Conservation (phyloP, 1,140 invertebrate genomes). For the Phymastichus coffea region DNA sequence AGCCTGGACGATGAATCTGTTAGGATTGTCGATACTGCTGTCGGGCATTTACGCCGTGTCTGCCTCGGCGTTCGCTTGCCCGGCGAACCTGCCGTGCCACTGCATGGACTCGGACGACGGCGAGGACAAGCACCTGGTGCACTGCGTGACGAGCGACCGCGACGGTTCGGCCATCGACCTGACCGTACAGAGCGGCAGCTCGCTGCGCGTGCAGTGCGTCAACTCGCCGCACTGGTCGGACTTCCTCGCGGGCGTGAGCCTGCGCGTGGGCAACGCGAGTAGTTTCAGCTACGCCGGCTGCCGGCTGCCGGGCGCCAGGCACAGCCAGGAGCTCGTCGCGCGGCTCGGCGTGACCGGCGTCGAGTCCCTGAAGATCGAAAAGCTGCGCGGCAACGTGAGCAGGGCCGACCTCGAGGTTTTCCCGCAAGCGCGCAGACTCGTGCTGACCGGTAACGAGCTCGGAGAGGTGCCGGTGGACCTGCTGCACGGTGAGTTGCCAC, state of each 20-base stretch:
- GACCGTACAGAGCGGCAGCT: not conserved
- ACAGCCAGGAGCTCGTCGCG: not conserved
- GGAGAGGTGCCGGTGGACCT: not conserved
- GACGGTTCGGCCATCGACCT: not conserved
- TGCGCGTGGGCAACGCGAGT: not conserved
- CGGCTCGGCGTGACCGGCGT: not conserved
- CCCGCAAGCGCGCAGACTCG: not conserved
- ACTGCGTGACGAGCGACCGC: not conserved
- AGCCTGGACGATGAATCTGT: not conserved
- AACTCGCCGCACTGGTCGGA: not conserved
- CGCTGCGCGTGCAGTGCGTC: not conserved
- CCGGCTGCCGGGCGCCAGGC: not conserved
- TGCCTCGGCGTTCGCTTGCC: not conserved
- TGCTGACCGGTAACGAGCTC: not conserved
- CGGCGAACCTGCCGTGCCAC: not conserved
- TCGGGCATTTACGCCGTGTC: not conserved
- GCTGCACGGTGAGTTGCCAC: not conserved
- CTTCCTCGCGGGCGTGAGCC: not conserved
- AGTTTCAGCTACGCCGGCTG: not conserved
- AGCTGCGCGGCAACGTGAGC: not conserved
- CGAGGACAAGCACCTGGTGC: not conserved
- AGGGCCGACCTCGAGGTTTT: not conserved
- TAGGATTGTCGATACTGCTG: not conserved
- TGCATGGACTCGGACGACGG: not conserved
- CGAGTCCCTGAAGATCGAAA: not conserved